Base-by-base conservation (phyloP, 2,888 invertebrate species). In the Clivina fossor region DNA sequence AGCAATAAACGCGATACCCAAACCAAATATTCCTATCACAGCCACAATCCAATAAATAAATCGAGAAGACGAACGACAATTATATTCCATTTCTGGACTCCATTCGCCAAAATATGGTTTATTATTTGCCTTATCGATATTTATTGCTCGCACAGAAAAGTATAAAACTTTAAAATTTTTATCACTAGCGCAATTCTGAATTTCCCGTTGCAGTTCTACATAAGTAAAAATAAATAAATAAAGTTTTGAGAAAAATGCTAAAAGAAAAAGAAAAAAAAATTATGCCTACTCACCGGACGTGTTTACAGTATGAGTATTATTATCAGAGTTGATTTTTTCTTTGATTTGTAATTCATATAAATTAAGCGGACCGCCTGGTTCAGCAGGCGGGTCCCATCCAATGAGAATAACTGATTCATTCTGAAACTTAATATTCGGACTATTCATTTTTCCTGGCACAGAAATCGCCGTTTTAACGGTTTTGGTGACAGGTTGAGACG, bases 261-360 rank as follows among this genome's bases (percentile, higher is more conserved):
- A 48, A 51, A 35, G 1, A 48, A 20, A 47, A 59, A 32, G n/a
- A n/a, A n/a, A n/a, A n/a, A 7, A 24, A 24, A 24, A 24, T 7
- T 35, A 4, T 35, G 35, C 18, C 18, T 13, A 19, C 41, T 38
- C 61, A 62, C 66, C 64, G 38, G 66, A 65, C 4, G 61, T 64
- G 19, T 65, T 67, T 28, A 63, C 35, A 4, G 59, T 40, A 9
- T 58, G 50, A 5, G 63, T 62, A 18, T 58, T 62, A 54, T 64
- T 63, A 15, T 58, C 59, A 22, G 62, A 54, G 13, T 63, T 56
- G 35, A 57, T 50, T 32, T 64, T 64, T 30, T 74, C 69, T 26
- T 65, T 71, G 15, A 75, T 65, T 69, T 70, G 74, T 59, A 82
- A 68, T 65, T 81, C 74, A 60, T 80, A 82, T 58, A 75, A 74